Base-by-base conservation (phyloP, 2,797 vertebrate species). In the Amphiprion clarkii region DNA sequence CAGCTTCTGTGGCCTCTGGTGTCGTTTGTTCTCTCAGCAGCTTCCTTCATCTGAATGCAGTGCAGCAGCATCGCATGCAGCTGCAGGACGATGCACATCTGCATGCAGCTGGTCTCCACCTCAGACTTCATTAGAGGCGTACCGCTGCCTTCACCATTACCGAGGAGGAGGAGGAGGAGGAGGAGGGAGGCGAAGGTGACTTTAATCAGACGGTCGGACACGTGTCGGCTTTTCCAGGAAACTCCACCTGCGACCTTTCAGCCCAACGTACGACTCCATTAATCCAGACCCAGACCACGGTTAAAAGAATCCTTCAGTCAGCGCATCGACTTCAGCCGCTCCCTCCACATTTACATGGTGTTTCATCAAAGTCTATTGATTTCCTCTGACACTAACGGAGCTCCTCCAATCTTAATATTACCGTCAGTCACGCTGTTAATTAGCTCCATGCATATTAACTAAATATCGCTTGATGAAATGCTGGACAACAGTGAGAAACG, bases 181-280 rank as follows among this genome's bases (percentile, higher is more conserved):
- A 23, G 70, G 49, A 21, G 71, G 46, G 62, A 48, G 7, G 42
- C 71, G 65, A 83, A 75, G 83, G 72, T 64, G 84, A 76, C 77
- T 82, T 75, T 72, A 54, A 78, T 79, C 54, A 58, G 71, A 70
- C 1, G 1, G 21, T 42, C 42, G 54, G 57, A 74, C 57, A 71
- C 21, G 11, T 36, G 67, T 9, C 48, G 49, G 39, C 7, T 57
- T 74, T 71, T 48, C 1, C 0, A 68, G 44, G 39, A 25, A 33
- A 62, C 46, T 48, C 51, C 25, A 29, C 51, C 49, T 29, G 36
- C 5, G 13, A 73, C 60, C 46, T 42, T 74, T 40, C n/a, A 8
- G 21, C 48, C 36, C 10, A 9, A 29, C n/a, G 39, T 39, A 13
- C n/a, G 27, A 49, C 49, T n/a, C 21, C 9, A 23, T 12, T 23